Evolutionary conservation across 2,797 vertebrate genomes (phyloP).

Genomic region (Cossypha heuglini): DNA sequence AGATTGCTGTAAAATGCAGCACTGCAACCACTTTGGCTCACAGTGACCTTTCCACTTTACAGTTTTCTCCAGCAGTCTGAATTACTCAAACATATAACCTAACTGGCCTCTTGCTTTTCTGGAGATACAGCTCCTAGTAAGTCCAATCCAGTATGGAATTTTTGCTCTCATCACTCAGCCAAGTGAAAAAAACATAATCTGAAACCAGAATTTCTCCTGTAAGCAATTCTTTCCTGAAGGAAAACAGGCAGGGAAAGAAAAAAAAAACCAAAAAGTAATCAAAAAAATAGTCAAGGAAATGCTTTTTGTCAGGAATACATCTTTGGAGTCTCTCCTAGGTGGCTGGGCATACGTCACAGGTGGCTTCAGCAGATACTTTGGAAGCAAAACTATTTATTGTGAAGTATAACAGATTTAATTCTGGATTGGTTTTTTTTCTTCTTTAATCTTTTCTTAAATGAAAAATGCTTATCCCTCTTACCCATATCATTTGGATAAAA

Average conservation of each 20-base stretch:
- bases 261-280: not conserved
- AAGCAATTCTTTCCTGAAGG: not conserved
- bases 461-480: slow-evolving; percentile 28
- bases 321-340: not conserved
- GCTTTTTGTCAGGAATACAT: not conserved
- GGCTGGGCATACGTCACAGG: not conserved
- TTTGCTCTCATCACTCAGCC: not conserved
- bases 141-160: not conserved
- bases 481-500: slow-evolving; percentile 23
- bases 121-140: not conserved
- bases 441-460: slow-evolving; percentile 21
- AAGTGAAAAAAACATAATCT: not conserved
- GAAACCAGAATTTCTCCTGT: not conserved
- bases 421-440: not conserved
- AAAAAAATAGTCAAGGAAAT: not conserved
- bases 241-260: not conserved
- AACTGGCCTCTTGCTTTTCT: not conserved
- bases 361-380: not conserved
- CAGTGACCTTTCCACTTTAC: not conserved
- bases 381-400: slow-evolving; percentile 13
- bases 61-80: not conserved
- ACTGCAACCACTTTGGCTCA: not conserved
- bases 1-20: not conserved
- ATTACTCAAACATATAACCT: not conserved
- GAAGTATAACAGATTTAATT: slow-evolving; percentile 3